Evolutionary conservation across 30 jellyfish, hydroid and myxozoan genomes (phyloP), one percentile per base, ranked within the genome.

Genomic region (Hydractinia symbiolongicarpus): DNA sequence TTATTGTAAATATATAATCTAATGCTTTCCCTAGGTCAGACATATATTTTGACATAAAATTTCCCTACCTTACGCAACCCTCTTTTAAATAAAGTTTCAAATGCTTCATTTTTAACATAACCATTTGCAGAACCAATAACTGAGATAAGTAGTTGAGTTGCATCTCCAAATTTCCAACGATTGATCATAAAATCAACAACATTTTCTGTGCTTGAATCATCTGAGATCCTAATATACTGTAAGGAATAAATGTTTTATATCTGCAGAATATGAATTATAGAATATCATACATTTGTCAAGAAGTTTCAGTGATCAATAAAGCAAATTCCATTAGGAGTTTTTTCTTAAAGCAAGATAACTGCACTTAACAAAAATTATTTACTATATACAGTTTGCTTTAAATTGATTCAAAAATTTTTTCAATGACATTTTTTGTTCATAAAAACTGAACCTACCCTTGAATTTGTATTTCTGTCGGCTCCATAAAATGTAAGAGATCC

Each of bases 91-190:
- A 64, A 13, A 7, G 19, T 44, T 13, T 64, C 74, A 64, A 64
- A 64, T 64, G 19, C 16, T 64, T 64, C 74, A 64, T 64, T 64
- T 64, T 64, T 44, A 13, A 64, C 40, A 13, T 64, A 64, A 13
- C 74, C 74, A 64, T 64, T 13, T 64, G 74, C 74, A 6, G 74
- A 64, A n/a, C 74, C 74, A 64, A 64, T 64, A 64, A 64, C 74
- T 64, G 74, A 64, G 19, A 64, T 64, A n/a, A 64, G 40, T 51
- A 64, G 40, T 51, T 64, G 74, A 51, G 52, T 64, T n/a, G 74
- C 74, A 13, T 64, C 16, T n/a, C 74, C 74, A 64, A 64, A 64
- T 64, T 64, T 51, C 74, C 74, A 64, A n/a, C 7, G 9, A 9
- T 44, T 64, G 52, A 44, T 64, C 74, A 64, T 64, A 51, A n/a